A percentile compares a stretch with the other conserved stretches of the same genome.
These are phyloP conservation scores for Acanthurus lineatus DNA, from an alignment of 2,797 vertebrate genomes.

Conservation along the genomic window DNA sequence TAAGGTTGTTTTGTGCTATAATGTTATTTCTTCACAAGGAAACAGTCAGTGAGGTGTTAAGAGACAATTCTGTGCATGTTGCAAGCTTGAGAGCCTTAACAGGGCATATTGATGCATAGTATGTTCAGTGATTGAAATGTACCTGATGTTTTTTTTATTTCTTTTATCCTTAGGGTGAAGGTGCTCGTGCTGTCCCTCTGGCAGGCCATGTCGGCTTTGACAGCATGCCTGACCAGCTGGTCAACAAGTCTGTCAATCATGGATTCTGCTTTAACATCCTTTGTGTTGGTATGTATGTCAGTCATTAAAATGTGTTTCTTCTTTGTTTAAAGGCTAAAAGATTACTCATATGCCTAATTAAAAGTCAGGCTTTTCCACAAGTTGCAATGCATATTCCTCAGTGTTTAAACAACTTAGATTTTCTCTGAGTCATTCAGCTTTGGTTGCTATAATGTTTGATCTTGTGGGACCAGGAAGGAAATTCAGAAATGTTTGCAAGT, in stretches of 20 bases:
- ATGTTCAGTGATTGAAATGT: background rate
- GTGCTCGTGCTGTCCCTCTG: slow-evolving; percentile 93
- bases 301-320: slow-evolving; percentile 39
- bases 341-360: slow-evolving; percentile 47
- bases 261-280: slow-evolving; percentile 99
- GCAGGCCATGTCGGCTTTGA: slow-evolving; percentile 99
- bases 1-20: background rate
- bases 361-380: slow-evolving; percentile 55
- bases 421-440: slow-evolving; percentile 19
- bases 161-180: slow-evolving; percentile 88
- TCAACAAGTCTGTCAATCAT: slow-evolving; percentile 98
- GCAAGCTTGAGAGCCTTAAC: background rate
- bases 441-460: slow-evolving; percentile 28
- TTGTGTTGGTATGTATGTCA: slow-evolving; percentile 95
- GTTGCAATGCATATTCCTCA: slow-evolving; percentile 38
- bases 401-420: slow-evolving; percentile 45
- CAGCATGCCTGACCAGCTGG: slow-evolving; percentile 99
- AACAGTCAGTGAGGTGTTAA: background rate
- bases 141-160: slow-evolving; percentile 26
- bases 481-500: slow-evolving; percentile 7
- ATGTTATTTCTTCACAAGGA: background rate
- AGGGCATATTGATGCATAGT: background rate
- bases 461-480: slow-evolving; percentile 5
- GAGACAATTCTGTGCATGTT: background rate
- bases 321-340: slow-evolving; percentile 48